Percentiles rank a stretch among this genome's conserved stretches.
These are phyloP conservation scores for Eurois occulta DNA, from an alignment of 2,888 invertebrate species.

Conservation along the genomic window DNA sequence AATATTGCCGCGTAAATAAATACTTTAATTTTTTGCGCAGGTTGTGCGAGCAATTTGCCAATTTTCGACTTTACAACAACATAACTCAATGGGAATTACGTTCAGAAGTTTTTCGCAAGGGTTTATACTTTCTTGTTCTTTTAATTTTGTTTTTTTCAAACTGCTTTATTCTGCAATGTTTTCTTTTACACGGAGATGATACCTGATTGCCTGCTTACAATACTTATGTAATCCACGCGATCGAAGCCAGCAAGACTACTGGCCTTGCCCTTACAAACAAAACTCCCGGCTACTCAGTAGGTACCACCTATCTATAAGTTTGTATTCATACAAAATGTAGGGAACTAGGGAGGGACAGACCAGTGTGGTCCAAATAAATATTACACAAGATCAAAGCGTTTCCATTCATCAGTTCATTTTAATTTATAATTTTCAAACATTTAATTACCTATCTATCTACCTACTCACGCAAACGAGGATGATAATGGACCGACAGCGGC, in stretches of 20 bases:
- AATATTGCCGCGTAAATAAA: conserved; percentile 54
- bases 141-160: conserved; percentile 7
- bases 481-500: not conserved
- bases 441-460: not conserved
- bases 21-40: conserved; percentile 28
- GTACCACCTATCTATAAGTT: not conserved
- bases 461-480: not conserved
- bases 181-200: not conserved
- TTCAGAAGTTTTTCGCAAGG: conserved; percentile 8
- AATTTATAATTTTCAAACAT: not conserved
- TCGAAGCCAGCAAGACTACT: not conserved
- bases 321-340: not conserved
- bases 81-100: not conserved
- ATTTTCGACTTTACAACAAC: conserved; percentile 16
- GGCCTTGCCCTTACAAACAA: conserved; percentile 9
- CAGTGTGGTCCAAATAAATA: not conserved
- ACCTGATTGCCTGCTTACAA: not conserved
- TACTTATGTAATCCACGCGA: not conserved
- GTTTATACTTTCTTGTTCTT: not conserved
- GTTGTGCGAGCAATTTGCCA: conserved; percentile 37
- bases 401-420: not conserved
- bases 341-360: not conserved
- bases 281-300: not conserved
- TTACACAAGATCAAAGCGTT: conserved; percentile 20
- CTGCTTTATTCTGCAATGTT: not conserved